Base-by-base conservation (phyloP, 1,140 invertebrate species). In the Mya arenaria region DNA sequence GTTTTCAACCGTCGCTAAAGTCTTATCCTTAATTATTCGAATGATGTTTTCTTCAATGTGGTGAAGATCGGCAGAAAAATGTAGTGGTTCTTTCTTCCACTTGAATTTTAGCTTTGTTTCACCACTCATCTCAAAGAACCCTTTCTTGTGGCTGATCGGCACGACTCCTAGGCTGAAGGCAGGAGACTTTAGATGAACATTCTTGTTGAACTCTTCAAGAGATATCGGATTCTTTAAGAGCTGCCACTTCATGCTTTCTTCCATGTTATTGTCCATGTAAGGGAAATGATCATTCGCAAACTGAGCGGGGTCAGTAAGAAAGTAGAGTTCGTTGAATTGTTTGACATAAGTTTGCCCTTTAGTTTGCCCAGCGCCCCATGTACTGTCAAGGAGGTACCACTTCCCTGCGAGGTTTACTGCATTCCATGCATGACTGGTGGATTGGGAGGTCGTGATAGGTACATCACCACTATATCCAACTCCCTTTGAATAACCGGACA, bases 391-490 rank as follows among this genome's bases (percentile, higher is more conserved):
- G 32, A 88, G 80, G 15, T 86, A 77, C 89, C 88, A 90, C 30
- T 84, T 74, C 1, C 79, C 73, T 4, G 85, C 32, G 5, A 88
- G 69, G 25, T 56, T 60, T 5, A 90, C 86, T 0, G 79, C 83
- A 41, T 88, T 90, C 89, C 89, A 90, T 0, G 89, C 87, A 81
- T 88, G 87, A 56, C 87, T 82, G 4, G 87, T 85, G 13, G 52
- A 98, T 97, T 2, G 98, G 97, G 93, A 98, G 98, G 84, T 97
- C 85, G 98, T 97, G 89, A 99, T 98, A 74, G 95, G 94, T 0
- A 98, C 96, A 0, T 97, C 98, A 0, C 97, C 97, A 89, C 98
- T 97, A 92, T 99, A 99, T 60, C 98, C 97, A 5, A 97, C 98
- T 48, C 97, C 98, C 92, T 99, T 99, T 58, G 97, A 98, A 93